phyloP scores from a whole-genome alignment of 2,888 invertebrate species.

The Drosophila hamatofila region DNA sequence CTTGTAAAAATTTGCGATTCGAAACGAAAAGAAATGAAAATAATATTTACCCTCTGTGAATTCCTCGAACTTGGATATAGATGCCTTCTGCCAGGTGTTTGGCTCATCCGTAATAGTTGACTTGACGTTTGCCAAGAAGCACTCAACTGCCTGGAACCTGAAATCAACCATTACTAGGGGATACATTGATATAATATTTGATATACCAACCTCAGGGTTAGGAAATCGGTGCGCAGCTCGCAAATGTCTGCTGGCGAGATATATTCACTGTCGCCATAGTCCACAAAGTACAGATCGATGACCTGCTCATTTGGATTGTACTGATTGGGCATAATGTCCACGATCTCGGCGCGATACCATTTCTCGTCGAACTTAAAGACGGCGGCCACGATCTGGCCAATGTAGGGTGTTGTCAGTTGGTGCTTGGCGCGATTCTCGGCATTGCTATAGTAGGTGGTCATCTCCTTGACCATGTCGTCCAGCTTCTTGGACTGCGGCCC shows the following conservation, averaged over 20 bases:
- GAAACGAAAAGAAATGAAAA: neutral
- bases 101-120: conserved; percentile 86
- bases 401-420: conserved; percentile 86
- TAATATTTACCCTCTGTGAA: conserved; percentile 87
- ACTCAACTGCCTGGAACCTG: conserved; percentile 93
- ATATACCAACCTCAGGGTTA: conserved; percentile 82
- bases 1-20: neutral
- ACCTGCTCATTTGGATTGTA: conserved; percentile 87
- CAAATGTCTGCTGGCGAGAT: conserved; percentile 89
- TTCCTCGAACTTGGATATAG: conserved; percentile 89
- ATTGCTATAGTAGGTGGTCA: conserved; percentile 92
- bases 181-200: neutral
- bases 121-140: conserved; percentile 91
- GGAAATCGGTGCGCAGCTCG: conserved; percentile 90
- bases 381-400: conserved; percentile 94
- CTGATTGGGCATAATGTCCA: conserved; percentile 88
- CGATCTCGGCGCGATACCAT: conserved; percentile 90
- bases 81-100: conserved; percentile 88
- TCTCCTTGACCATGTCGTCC: conserved; percentile 91
- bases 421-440: conserved; percentile 88
- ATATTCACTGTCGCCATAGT: conserved; percentile 94
- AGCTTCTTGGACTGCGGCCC: conserved; percentile 91
- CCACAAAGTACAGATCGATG: conserved; percentile 92
- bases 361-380: conserved; percentile 92
- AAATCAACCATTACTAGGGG: neutral